phyloP scores from a whole-genome alignment of 2,797 vertebrate genomes.

The Gadopsis marmoratus region DNA sequence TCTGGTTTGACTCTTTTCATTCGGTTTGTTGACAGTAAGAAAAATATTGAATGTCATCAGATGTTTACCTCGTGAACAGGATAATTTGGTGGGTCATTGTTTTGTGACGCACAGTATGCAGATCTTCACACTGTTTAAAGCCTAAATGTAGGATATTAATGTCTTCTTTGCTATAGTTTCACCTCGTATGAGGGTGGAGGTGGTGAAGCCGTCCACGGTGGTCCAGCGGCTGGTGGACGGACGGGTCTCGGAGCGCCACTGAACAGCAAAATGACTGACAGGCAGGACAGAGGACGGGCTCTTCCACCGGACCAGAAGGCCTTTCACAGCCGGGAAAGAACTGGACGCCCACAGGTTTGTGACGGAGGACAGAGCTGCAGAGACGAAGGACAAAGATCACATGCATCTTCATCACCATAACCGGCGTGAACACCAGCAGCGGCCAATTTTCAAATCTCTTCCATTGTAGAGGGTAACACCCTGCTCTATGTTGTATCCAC shows the following conservation, averaged over 20 bases:
- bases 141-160: neutral
- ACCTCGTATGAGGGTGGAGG: slow-evolving; percentile 61
- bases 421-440: neutral
- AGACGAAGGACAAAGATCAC: neutral
- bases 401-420: neutral
- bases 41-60: neutral
- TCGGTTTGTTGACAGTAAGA: neutral
- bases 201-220: slow-evolving; percentile 33
- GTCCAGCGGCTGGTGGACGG: slow-evolving; percentile 45
- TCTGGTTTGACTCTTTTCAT: too few species aligned
- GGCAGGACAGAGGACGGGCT: neutral
- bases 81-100: neutral
- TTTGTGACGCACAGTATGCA: neutral
- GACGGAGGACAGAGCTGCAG: slow-evolving; percentile 47
- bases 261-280: slow-evolving; percentile 60
- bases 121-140: neutral
- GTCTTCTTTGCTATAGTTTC: neutral
- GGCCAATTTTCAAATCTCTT: neutral
- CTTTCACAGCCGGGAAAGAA: neutral
- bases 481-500: too few species aligned
- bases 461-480: too few species aligned
- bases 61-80: neutral
- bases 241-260: slow-evolving; percentile 39
- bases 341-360: slow-evolving; percentile 62
- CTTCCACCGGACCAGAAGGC: slow-evolving; percentile 66